A percentile compares a stretch with the other conserved stretches of the same genome.
These are phyloP conservation scores for Protobothrops flavoviridis DNA, from an alignment of 2,113 vertebrate species.

Conservation along the genomic window DNA sequence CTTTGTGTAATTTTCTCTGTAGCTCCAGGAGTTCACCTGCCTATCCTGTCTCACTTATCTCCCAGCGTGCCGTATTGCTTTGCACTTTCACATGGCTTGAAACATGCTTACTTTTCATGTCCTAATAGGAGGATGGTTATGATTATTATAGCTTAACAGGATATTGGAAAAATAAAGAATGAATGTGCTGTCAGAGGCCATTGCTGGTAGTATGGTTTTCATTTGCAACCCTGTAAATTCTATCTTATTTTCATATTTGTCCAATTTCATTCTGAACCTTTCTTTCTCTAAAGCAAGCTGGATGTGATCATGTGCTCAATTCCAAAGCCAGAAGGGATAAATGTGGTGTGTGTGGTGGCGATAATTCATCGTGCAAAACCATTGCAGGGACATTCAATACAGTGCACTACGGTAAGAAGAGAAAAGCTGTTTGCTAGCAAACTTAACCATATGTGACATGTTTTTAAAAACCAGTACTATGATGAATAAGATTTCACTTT, in stretches of 20 bases:
- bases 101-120: constrained; percentile 30
- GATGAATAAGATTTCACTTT: constrained; percentile 19
- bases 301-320: constrained; percentile 97
- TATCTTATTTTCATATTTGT: constrained; percentile 55
- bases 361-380: constrained; percentile 98
- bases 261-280: constrained; percentile 58
- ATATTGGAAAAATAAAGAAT: constrained; percentile 20
- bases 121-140: constrained; percentile 27
- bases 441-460: constrained; percentile 41
- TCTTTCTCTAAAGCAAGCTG: constrained; percentile 88
- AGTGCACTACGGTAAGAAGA: constrained; percentile 88
- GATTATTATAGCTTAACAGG: constrained; percentile 30
- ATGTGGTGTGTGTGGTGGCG: constrained; percentile 95
- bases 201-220: constrained; percentile 51
- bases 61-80: background rate
- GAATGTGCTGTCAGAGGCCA: constrained; percentile 13
- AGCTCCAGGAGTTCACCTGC: background rate
- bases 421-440: constrained; percentile 49
- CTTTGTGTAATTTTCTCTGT: background rate
- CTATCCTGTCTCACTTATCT: background rate
- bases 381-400: constrained; percentile 92
- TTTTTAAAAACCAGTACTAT: constrained; percentile 37
- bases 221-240: constrained; percentile 52
- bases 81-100: constrained; percentile 3
- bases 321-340: constrained; percentile 98